Evolutionary conservation across 2,888 invertebrate genomes (phyloP).

Genomic region (Perizoma affinitatum): DNA sequence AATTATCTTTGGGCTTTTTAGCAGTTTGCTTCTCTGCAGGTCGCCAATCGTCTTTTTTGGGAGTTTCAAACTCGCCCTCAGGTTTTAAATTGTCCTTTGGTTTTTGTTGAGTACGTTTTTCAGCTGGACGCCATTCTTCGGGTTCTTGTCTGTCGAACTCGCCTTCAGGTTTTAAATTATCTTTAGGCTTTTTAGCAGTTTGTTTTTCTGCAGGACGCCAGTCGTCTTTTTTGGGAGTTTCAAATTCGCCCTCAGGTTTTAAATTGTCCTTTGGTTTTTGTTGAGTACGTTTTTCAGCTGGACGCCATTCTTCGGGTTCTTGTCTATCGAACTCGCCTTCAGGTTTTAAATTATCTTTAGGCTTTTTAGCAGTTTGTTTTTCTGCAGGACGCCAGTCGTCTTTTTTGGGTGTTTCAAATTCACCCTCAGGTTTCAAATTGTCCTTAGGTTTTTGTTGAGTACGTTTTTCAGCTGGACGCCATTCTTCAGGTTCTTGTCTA

Average conservation of each 20-base stretch:
- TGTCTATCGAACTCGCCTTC: constrained; percentile 55
- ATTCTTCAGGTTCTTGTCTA: constrained; percentile 53
- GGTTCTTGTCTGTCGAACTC: too few species aligned
- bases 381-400: constrained; percentile 58
- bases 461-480: constrained; percentile 68
- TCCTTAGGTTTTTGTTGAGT: constrained; percentile 60
- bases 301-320: constrained; percentile 39
- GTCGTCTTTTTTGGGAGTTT: too few species aligned
- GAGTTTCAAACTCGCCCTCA: constrained; percentile 67
- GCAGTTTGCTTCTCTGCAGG: constrained; percentile 74
- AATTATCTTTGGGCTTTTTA: constrained; percentile 64
- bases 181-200: too few species aligned
- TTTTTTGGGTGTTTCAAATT: constrained; percentile 62
- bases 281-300: constrained; percentile 21
- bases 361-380: constrained; percentile 47
- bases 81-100: not conserved
- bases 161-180: too few species aligned
- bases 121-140: constrained; percentile 39
- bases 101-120: constrained; percentile 77
- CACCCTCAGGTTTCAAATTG: constrained; percentile 74
- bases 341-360: constrained; percentile 81
- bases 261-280: constrained; percentile 72
- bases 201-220: too few species aligned
- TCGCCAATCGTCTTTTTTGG: constrained; percentile 54
- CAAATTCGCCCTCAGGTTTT: constrained; percentile 56